Base-by-base conservation (phyloP, 2,888 invertebrate genomes). In the Pseudoips prasinana region DNA sequence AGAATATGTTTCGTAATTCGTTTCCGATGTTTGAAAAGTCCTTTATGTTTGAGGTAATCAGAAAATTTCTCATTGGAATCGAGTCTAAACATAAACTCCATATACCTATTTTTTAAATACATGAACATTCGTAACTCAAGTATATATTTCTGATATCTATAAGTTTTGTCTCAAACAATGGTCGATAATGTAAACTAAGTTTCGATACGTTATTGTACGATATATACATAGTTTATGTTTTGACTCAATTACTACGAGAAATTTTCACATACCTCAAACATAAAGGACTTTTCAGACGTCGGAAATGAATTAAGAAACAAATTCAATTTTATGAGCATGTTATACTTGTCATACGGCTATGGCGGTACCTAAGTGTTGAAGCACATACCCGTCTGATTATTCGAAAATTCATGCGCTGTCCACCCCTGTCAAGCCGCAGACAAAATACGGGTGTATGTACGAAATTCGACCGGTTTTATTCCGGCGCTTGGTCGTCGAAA, bases 321-420 rank as follows among this genome's bases (percentile, higher is more conserved):
- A 43, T 33, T 42, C 8, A 44, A 51, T 42, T 41, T 41, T 33
- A 33, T 37, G 32, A 24, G 22, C 19, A 5, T 24, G 8, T 25
- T 24, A 10, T 28, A 11, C 18, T 32, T 26, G 22, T 40, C 23
- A 38, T 35, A 49, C 10, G 25, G 26, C 20, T 11, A 37, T 24
- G 18, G 31, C 8, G 31, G n/a, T n/a, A n/a, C n/a, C 30, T 28
- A 41, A 37, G 35, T 46, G 32, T 40, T 29, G 28, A 33, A 24
- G 28, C 46, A 44, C 45, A 46, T 33, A 39, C 28, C 22, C 58
- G 69, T 66, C 67, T 76, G 77, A 75, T 81, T 80, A 77, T 76
- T 82, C 61, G 72, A 77, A 76, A 81, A 82, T 80, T 74, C 80
- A 78, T 78, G 72, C 59, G 60, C 61, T 65, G 73, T 73, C 75